Percentiles rank a stretch among this genome's conserved stretches.
phyloP scores from a whole-genome alignment of 2,888 invertebrate species.

The Microchrysa polita region DNA sequence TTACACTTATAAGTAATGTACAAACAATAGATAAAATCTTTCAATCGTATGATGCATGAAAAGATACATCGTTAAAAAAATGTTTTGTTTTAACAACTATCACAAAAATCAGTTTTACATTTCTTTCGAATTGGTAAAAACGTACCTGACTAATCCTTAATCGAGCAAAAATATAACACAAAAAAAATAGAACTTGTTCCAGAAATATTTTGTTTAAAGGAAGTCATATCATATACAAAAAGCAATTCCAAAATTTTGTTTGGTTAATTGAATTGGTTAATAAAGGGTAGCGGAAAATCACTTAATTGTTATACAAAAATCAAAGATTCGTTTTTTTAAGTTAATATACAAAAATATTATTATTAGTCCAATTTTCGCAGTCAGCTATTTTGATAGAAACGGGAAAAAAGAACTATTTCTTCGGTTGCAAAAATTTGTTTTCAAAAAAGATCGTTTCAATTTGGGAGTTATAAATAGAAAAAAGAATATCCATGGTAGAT shows the following conservation, averaged over 20 bases:
- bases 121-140: slow-evolving; percentile 3
- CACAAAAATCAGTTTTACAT: slow-evolving; percentile 13
- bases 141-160: slow-evolving; percentile 28
- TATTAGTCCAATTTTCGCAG: too few relatives aligned
- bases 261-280: too few relatives aligned
- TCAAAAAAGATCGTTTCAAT: too few relatives aligned
- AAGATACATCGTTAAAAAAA: background rate
- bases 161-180: slow-evolving; percentile 9
- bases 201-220: background rate
- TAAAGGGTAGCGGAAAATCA: too few relatives aligned
- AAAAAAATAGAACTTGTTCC: background rate
- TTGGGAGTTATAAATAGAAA: too few relatives aligned
- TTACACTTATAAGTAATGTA: slow-evolving; percentile 22
- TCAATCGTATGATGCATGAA: slow-evolving; percentile 2
- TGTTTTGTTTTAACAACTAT: slow-evolving; percentile 1
- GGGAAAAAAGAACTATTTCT: too few relatives aligned
- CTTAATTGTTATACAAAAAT: too few relatives aligned
- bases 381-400: too few relatives aligned
- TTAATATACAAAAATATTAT: too few relatives aligned
- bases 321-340: too few relatives aligned
- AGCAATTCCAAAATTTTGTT: slow-evolving; percentile 1
- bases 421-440: too few relatives aligned
- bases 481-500: too few relatives aligned
- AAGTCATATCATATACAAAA: background rate
- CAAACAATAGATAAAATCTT: background rate